Base-by-base conservation (phyloP, 1,140 invertebrate genomes). In the Pseudomyrmex cubaensis region DNA sequence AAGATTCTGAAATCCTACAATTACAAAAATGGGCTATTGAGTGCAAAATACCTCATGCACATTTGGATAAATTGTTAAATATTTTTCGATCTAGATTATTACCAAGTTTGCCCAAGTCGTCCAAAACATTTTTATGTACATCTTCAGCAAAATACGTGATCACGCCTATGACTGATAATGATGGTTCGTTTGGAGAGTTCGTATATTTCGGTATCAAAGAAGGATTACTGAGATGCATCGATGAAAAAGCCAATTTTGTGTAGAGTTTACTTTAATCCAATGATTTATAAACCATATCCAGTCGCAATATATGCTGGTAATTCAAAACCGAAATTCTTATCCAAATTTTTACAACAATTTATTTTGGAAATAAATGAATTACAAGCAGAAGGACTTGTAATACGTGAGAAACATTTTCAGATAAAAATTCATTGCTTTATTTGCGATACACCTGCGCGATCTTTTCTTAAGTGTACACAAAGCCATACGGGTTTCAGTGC, bases 271-370 rank as follows among this genome's bases (percentile, higher is more conserved):
- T 61, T 61, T 25, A 61, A 20, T 10, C 59, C 59, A 2, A 61
- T 61, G 22, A 61, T 61, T 22, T 61, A 61, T 22, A 22, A 61
- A 2, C 59, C 59, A 22, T 61, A 22, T 61, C 59, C 22, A 22
- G 59, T 61, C 2, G 59, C 59, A 20, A 61, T 61, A 61, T 61
- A 61, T 61, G n/a, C n/a, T n/a, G 59, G 59, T 22, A 25, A 61
- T 61, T 61, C 59, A 61, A 61, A 61, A 22, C 59, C 59, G 1
- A 25, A 61, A 61, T 12, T 22, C 17, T 61, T 61, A 22, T 61
- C 20, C 17, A 20, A 61, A 61, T 61, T 22, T 20, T 25, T 61
- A 13, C 59, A 61, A 13, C 17, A 61, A 61, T 61, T 61, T 61
- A 61, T 61, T 25, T 22, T 13, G 2, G 59, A 61, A 61, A 61